Conservation (phyloP, 2,888 invertebrate species). For the Empis stercorea region DNA sequence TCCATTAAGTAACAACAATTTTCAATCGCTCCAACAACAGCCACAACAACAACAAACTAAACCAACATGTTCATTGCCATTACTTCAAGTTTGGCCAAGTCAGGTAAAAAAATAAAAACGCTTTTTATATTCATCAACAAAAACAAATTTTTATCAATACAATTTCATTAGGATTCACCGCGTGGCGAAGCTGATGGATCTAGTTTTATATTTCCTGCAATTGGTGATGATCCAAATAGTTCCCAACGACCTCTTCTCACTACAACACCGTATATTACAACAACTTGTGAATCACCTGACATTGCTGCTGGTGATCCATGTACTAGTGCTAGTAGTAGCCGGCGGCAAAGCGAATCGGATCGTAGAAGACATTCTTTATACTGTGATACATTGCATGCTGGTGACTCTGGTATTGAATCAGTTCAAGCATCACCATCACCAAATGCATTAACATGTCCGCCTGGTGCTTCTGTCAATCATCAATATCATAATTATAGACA, state of each 20-base stretch:
- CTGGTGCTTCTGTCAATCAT: conserved; percentile 21
- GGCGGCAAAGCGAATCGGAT: neutral
- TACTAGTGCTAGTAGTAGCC: neutral
- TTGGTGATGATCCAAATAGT: conserved; percentile 25
- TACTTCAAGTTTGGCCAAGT: conserved; percentile 58
- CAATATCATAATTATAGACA: conserved; percentile 11
- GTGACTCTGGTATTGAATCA: conserved; percentile 60
- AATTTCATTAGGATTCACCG: conserved; percentile 43
- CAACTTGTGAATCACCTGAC: neutral
- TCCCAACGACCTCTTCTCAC: conserved; percentile 13
- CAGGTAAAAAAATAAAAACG: conserved; percentile 26
- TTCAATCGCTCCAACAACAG: conserved; percentile 17
- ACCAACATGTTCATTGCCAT: conserved; percentile 43
- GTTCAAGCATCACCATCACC: conserved; percentile 52
- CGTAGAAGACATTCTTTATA: conserved; percentile 30
- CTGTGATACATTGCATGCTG: conserved; percentile 40
- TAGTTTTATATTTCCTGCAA: conserved; percentile 51
- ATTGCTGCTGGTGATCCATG: neutral
- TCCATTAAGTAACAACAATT: conserved; percentile 30
- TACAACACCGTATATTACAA: conserved; percentile 11
- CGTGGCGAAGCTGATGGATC: conserved; percentile 54
- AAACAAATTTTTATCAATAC: too few relatives aligned
- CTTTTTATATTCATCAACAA: neutral
- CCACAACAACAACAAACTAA: conserved; percentile 21
- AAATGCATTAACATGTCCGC: conserved; percentile 33